phyloP scores from a whole-genome alignment of 2,113 vertebrate genomes.

The Parus major region DNA sequence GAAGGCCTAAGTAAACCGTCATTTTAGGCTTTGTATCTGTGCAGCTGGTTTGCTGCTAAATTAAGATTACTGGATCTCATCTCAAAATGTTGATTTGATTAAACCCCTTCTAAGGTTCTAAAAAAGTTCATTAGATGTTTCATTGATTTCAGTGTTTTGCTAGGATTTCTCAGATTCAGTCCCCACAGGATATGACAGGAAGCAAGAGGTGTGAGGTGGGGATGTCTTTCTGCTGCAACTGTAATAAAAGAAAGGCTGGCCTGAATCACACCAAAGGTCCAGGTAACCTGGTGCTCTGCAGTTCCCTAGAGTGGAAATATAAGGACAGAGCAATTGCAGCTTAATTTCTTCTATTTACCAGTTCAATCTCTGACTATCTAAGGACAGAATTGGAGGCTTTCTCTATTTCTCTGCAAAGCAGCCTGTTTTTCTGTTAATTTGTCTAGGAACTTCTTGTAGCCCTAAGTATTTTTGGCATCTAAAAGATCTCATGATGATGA shows the following conservation, averaged over 20 bases:
- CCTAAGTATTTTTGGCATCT: not conserved
- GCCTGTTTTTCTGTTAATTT: not conserved
- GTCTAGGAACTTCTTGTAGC: not conserved
- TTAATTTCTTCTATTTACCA: not conserved
- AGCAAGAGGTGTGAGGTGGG: not conserved
- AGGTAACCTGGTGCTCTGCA: not conserved
- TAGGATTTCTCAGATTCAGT: not conserved
- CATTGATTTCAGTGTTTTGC: not conserved
- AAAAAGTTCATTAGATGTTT: not conserved
- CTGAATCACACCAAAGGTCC: not conserved
- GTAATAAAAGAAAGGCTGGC: not conserved
- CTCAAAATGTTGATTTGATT: not conserved
- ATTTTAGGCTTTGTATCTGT: conserved; percentile 5
- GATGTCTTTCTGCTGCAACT: not conserved
- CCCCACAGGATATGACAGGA: not conserved
- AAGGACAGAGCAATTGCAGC: not conserved
- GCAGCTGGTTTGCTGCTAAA: conserved; percentile 37
- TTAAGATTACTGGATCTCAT: not conserved
- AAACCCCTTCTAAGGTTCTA: not conserved
- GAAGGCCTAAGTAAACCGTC: not conserved
- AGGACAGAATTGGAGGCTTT: not conserved
- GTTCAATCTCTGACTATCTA: not conserved
- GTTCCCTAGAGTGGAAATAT: not conserved
- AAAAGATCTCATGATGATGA: not conserved
- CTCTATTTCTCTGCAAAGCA: not conserved